Conservation (phyloP, 2,888 invertebrate species). For the Helicoverpa assulta region DNA sequence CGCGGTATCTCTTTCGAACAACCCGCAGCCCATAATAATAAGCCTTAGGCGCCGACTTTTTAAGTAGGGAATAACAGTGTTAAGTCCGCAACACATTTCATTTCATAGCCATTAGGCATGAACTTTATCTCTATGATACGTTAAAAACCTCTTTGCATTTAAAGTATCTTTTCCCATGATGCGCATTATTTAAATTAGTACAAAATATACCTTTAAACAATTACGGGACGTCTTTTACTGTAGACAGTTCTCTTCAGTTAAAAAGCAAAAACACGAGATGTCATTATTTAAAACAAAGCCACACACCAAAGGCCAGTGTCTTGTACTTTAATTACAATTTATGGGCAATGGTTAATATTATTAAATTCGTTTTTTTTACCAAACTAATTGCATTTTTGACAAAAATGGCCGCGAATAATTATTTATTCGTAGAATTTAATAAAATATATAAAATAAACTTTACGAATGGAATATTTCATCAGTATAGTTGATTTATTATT, state of each 20-base stretch:
- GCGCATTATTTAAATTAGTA: too few species aligned
- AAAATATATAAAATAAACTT: constrained; percentile 18
- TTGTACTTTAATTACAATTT: constrained; percentile 12
- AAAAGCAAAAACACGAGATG: not conserved
- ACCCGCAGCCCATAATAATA: too few species aligned
- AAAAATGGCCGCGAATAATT: constrained; percentile 7
- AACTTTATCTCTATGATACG: too few species aligned
- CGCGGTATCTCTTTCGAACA: too few species aligned
- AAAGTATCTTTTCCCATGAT: too few species aligned
- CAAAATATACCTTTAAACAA: too few species aligned
- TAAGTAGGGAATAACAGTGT: not conserved
- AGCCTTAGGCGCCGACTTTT: not conserved
- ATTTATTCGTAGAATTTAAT: not conserved
- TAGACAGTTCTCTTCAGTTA: not conserved
- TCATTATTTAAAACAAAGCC: not conserved
- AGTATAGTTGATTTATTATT: constrained; percentile 26
- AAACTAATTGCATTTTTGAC: constrained; percentile 18
- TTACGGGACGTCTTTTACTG: not conserved
- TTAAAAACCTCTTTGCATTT: too few species aligned
- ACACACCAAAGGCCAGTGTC: not conserved
- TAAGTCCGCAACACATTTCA: too few species aligned
- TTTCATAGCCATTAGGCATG: too few species aligned
- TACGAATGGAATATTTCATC: constrained; percentile 7
- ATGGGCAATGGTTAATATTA: not conserved
- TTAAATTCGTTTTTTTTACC: constrained; percentile 5